Base-by-base conservation (phyloP, 2,113 vertebrate genomes). In the Thomomys bottae region DNA sequence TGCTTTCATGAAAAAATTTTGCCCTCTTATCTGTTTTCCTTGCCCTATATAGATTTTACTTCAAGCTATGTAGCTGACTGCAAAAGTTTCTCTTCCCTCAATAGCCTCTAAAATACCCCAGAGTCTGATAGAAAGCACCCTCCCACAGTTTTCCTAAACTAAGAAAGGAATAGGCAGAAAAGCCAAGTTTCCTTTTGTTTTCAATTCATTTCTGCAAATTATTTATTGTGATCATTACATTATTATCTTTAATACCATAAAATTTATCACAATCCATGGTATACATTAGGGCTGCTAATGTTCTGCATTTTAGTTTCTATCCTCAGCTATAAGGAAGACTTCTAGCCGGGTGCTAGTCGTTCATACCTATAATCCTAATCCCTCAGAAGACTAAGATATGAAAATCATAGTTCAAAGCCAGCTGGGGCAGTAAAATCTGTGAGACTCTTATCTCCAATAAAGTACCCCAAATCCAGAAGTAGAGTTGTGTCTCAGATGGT, bases 181-280 rank as follows among this genome's bases (percentile, higher is more conserved):
- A 80, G 76, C 11, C 34, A 70, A 84, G 63, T 4, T 68, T 21
- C 12, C 6, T 77, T 77, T 70, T 57, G 26, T 34, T 79, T 59
- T 80, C 42, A 90, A 15, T 80, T 75, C 21, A 77, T 26, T 40
- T 75, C 68, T 93, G 68, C 40, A 84, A 88, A 23, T 80, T 81
- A 38, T 24, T 66, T 68, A 9, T 28, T 84, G 54, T 30, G 59
- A 83, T 45, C 75, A 70, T 12, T 54, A 54, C 49, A 17, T 54
- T 54, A 54, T 54, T 63, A 82, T 57, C 61, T 76, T 83, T 24
- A 21, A 23, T 9, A 23, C 26, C 49, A 61, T 24, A 88, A 70
- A 84, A 67, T 71, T 79, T 76, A 32, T 63, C 36, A 34, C 38
- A n/a, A 67, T 77, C 82, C 8, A 0, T 61, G 75, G 4, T 40